Conservation (phyloP, 2,113 vertebrate species). For the Nanorana parkeri region DNA sequence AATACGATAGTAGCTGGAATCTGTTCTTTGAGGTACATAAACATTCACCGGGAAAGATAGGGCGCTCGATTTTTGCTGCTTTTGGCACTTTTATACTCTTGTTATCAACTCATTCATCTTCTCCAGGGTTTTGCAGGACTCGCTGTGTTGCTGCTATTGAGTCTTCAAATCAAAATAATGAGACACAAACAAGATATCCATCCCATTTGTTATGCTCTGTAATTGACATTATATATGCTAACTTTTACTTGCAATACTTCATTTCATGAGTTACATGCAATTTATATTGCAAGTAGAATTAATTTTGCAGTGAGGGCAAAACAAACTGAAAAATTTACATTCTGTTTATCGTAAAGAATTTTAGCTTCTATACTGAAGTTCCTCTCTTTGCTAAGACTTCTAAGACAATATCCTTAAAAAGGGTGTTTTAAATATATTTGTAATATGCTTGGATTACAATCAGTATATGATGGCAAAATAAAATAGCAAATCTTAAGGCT, state of each 20-base stretch:
- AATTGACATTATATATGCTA: slow-evolving; percentile 57
- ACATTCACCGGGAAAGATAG: slow-evolving; percentile 52
- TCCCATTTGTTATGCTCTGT: slow-evolving; percentile 32
- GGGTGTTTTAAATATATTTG: no score
- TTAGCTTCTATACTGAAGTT: no score
- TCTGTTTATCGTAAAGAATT: not conserved
- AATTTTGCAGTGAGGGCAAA: not conserved
- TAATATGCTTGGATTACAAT: no score
- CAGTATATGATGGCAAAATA: no score
- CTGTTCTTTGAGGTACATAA: slow-evolving; percentile 51
- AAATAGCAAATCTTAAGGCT: no score
- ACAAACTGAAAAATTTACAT: not conserved
- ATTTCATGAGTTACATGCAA: slow-evolving; percentile 4
- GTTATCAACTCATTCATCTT: slow-evolving; percentile 61
- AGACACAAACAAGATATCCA: slow-evolving; percentile 50
- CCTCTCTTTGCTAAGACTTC: no score
- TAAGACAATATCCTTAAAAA: no score
- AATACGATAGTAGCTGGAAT: slow-evolving; percentile 7
- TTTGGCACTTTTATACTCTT: slow-evolving; percentile 62
- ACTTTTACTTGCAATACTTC: not conserved
- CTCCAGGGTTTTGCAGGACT: slow-evolving; percentile 62
- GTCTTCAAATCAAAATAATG: slow-evolving; percentile 64
- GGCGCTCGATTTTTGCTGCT: slow-evolving; percentile 50
- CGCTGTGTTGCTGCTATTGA: slow-evolving; percentile 22
- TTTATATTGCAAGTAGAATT: not conserved